Evolutionary conservation across 2,888 invertebrate genomes (phyloP), one percentile per base, ranked within the genome.

Genomic region (Acanthoscelides obtectus): DNA sequence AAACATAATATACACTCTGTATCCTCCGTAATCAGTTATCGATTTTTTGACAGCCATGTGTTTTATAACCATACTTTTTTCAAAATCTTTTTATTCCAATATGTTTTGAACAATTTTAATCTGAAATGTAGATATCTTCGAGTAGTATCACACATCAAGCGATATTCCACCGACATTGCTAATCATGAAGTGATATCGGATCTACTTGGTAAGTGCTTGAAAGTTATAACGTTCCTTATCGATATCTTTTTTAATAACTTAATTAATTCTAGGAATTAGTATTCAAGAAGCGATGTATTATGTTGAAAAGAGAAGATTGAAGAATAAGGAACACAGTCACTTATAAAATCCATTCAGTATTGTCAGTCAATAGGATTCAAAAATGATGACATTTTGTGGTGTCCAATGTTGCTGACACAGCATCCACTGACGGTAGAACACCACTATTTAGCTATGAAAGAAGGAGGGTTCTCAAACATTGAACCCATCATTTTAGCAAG

Each of bases 391-490:
- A 89, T 91, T 20, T 84, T 89, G 65, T 74, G 83, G 0, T 86
- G 88, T 76, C 89, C 89, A 0, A 87, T 8, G 27, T 73, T 92
- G 2, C 86, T 92, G n/a, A 87, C 87, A 70, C 86, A 88, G 81
- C 88, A 88, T 77, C 87, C 88, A 0, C 84, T 88, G 22, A 88
- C 88, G 27, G 81, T 91, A 78, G 88, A 89, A 69, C 90, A 92
- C 79, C 90, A 91, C 77, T 88, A 88, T 73, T 86, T 87, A 79
- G 88, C 90, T 67, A 83, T 92, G 19, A 85, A 84, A 75, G 92
- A 92, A 84, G 90, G 90, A 80, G 89, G 90, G 20, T 90, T 91
- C 75, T 73, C 78, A 0, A 75, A 81, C 19, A 80, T 88, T 21
- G 75, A 75, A 71, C 78, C 82, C 4, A 25, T 69, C 65, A 68